A percentile compares a stretch with the other conserved stretches of the same genome.
phyloP scores from a whole-genome alignment of 2,888 invertebrate species.

The Rhopalosiphum nymphaeae region DNA sequence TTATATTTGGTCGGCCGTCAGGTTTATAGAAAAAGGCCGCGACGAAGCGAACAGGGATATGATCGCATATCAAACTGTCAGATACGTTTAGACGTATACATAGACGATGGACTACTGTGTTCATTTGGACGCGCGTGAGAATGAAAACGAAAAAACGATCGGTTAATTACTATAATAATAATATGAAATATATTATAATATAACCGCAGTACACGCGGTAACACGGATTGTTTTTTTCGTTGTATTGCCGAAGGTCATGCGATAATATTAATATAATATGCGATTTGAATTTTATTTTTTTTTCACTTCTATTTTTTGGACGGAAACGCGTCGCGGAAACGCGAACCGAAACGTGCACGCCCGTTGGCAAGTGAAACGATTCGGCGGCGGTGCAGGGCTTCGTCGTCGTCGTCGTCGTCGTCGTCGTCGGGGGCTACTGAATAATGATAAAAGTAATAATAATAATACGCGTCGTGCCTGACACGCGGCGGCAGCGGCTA shows the following conservation, averaged over 20 bases:
- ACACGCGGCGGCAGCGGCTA: not conserved
- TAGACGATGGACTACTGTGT: not conserved
- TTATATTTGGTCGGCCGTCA: no score
- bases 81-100: not conserved
- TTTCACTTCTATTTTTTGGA: not conserved
- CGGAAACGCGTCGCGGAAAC: constrained; percentile 50
- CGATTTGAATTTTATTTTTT: constrained; percentile 18
- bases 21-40: not conserved
- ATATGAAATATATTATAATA: not conserved
- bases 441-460: constrained; percentile 25
- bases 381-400: not conserved
- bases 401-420: not conserved
- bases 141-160: constrained; percentile 66
- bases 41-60: not conserved
- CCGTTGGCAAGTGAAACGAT: constrained; percentile 25
- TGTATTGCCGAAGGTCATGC: constrained; percentile 23
- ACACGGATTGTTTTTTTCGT: not conserved
- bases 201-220: not conserved
- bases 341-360: constrained; percentile 32
- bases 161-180: not conserved
- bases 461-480: constrained; percentile 28
- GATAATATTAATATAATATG: not conserved
- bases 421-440: not conserved
- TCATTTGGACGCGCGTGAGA: not conserved
- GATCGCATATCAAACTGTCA: not conserved